phyloP scores from a whole-genome alignment of 2,888 invertebrate genomes.

The Toxonevra muliebris region DNA sequence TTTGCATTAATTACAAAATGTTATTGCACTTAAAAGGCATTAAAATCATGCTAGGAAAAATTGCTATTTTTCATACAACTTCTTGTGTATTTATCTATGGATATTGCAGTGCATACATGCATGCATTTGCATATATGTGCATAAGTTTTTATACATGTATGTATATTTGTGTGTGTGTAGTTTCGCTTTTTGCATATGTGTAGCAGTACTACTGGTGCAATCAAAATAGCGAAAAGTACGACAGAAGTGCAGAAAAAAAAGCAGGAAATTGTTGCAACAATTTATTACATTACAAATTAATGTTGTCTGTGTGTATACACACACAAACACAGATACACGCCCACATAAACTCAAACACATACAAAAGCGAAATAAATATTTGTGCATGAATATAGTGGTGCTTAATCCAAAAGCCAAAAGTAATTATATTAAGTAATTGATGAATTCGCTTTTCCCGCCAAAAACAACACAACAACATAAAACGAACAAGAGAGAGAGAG shows the following conservation, averaged over 20 bases:
- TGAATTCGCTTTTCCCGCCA: constrained; percentile 47
- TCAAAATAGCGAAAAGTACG: background rate
- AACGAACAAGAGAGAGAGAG: too few relatives aligned
- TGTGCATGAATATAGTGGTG: constrained; percentile 38
- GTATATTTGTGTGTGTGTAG: background rate
- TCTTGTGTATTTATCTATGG: too few relatives aligned
- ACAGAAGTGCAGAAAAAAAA: constrained; percentile 33
- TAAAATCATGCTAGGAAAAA: too few relatives aligned
- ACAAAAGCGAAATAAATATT: constrained; percentile 3
- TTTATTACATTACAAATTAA: constrained; percentile 59
- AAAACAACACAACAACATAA: too few relatives aligned
- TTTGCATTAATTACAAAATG: too few relatives aligned
- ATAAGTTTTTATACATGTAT: background rate
- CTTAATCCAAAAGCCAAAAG: constrained; percentile 61
- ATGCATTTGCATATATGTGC: constrained; percentile 2
- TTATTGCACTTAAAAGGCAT: too few relatives aligned
- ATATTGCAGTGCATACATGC: background rate
- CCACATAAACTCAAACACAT: background rate
- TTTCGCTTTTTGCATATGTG: background rate
- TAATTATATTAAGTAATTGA: constrained; percentile 60
- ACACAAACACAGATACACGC: background rate
- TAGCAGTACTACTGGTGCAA: too few relatives aligned
- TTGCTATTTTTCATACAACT: too few relatives aligned
- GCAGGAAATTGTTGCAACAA: constrained; percentile 49
- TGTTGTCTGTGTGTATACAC: constrained; percentile 44